Conservation (phyloP, 92 coral and sea anemone species). For the Desmophyllum pertusum region DNA sequence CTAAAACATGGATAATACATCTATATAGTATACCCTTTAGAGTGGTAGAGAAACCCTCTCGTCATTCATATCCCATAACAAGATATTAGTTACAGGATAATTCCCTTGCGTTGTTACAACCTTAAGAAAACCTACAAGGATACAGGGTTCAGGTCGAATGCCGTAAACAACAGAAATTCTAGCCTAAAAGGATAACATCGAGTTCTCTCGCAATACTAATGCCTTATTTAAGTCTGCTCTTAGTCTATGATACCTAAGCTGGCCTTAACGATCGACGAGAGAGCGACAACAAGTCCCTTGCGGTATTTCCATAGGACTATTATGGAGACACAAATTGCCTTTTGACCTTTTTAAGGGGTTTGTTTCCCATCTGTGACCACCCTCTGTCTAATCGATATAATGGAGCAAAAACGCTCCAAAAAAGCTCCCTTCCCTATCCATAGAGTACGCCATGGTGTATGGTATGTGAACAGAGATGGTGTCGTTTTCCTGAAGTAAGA, state of each 20-base stretch:
- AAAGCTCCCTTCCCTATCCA: slow-evolving; percentile 54
- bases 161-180: neutral
- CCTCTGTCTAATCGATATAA: neutral
- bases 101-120: neutral
- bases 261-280: neutral
- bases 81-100: neutral
- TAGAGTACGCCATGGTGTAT: slow-evolving; percentile 48
- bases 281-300: neutral
- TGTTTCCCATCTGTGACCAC: neutral
- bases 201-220: neutral
- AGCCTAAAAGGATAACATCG: neutral
- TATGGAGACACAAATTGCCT: neutral
- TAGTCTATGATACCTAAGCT: neutral
- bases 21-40: neutral
- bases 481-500: slow-evolving; percentile 72
- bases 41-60: neutral
- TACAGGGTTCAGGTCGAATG: neutral
- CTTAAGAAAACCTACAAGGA: neutral
- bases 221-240: neutral
- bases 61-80: neutral
- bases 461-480: slow-evolving; percentile 64
- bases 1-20: neutral
- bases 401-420: slow-evolving; percentile 83
- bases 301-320: neutral
- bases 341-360: neutral